Base-by-base conservation (phyloP, 2,888 invertebrate genomes). In the Dynastes maya region DNA sequence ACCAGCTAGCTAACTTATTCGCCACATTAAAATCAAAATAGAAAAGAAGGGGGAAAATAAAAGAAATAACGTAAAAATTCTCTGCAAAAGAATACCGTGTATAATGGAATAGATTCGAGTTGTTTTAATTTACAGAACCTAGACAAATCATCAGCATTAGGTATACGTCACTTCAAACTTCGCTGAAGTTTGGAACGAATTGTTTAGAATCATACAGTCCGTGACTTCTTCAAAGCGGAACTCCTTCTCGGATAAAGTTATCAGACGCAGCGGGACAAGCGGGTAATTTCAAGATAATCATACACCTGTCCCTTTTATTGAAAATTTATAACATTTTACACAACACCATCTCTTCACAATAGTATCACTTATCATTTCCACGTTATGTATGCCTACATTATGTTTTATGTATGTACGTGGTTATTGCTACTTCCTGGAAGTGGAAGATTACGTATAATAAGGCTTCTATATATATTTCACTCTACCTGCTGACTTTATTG, bases 351-450 rank as follows among this genome's bases (percentile, higher is more conserved):
- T 58, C 74, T 64, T 64, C 61, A 78, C 77, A 78, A 78, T 78
- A 53, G 71, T 71, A 70, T 71, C 72, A 72, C 72, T 72, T 72
- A 72, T 72, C 72, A 72, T 72, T 72, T 71, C 55, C 55, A 58
- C 37, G 58, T 61, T 53, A 16, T 58, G 40, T 58, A 37, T 72
- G n/a, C 45, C 58, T 55, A 71, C 32, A 55, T 29, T 61, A 72
- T 8, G 27, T 37, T 45, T 27, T 22, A 53, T 58, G 49, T 72
- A 45, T 58, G 78, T 77, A 61, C 76, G 51, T 45, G 72, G 65
- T 80, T 80, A 77, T 80, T 82, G 77, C 78, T 67, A 78, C 79
- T 81, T 82, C 82, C 82, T 80, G 81, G 79, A 81, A 81, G 77
- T 80, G 32, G 75, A 75, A 76, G 70, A 77, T 78, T 78, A 78